Evolutionary conservation across 2,888 invertebrate genomes (phyloP), one percentile per base, ranked within the genome.

Genomic region (Drosophila buzzatii): DNA sequence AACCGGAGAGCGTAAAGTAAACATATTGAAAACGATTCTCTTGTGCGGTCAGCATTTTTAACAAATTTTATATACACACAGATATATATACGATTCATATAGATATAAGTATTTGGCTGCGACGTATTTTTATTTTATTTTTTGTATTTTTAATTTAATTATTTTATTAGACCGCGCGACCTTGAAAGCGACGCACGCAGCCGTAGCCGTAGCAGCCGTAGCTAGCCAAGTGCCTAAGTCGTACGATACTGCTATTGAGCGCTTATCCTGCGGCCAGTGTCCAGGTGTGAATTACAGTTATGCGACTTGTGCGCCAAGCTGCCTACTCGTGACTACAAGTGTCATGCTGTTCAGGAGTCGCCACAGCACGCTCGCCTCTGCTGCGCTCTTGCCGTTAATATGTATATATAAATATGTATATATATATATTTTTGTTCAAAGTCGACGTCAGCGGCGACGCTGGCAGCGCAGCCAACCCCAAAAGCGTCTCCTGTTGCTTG

Each of bases 1-100:
- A 75, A 5, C 88, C 92, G 57, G 92, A 92, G 33, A 92, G 79
- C 55, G 90, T 75, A 73, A 92, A 92, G 75, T 92, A 92, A 64
- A 92, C 78, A 76, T 90, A 91, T 74, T 91, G 91, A 65, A 86
- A 85, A 58, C 92, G 91, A 60, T 88, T 88, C 75, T 91, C 91
- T 73, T 88, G 81, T 18, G 84, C 76, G 14, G 82, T 70, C 68
- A 88, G 66, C 88, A 88, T 88, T 58, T 67, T 73, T 31, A 63
- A 55, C 20, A 53, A 53, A 65, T 62, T 18, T 14, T 42, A 49
- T 45, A 41, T 60, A 35, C 45, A 45, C 51, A 35, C 18, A 5
- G 0, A 27, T 27, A 27, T 64, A 18, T 51, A 6, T 4, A 3
- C n/a, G 12, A 37, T 63, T 14, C 52, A 35, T 62, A n/a, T 23